These are phyloP conservation scores for Steinernema carpocapsae DNA, from an alignment of 2,888 invertebrate species.

Conservation along the genomic window DNA sequence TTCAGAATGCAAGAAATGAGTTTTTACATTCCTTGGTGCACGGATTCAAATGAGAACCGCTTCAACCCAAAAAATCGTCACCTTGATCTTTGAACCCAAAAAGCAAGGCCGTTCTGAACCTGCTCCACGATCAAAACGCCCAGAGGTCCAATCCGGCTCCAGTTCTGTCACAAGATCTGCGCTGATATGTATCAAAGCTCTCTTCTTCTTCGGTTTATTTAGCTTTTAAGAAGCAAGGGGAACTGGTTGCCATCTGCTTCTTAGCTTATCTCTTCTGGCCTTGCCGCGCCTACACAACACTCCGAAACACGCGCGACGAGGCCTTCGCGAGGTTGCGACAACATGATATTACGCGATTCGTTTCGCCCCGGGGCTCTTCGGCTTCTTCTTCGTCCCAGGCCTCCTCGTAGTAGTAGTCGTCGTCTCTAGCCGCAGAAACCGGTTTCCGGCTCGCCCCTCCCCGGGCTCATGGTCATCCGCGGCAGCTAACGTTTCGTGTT, in stretches of 20 bases:
- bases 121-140: too few species aligned
- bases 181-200: too few species aligned
- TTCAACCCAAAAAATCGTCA: too few species aligned
- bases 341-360: slow-evolving; percentile 25
- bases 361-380: slow-evolving; percentile 12
- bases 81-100: too few species aligned
- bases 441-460: not conserved
- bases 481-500: slow-evolving; percentile 12
- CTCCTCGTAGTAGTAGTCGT: too few species aligned
- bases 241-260: slow-evolving; percentile 26
- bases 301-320: slow-evolving; percentile 1
- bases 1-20: too few species aligned
- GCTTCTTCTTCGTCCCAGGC: slow-evolving; percentile 3
- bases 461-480: slow-evolving; percentile 22
- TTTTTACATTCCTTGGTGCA: too few species aligned
- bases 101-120: too few species aligned
- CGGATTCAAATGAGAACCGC: too few species aligned
- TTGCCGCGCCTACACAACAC: not conserved
- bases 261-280: not conserved
- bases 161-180: too few species aligned
- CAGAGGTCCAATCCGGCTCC: too few species aligned
- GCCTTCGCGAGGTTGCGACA: slow-evolving; percentile 30
- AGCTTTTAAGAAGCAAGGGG: not conserved
- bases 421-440: not conserved
- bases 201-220: too few species aligned